Conservation (phyloP, 2,113 vertebrate genomes). For the Donacobius atricapilla region DNA sequence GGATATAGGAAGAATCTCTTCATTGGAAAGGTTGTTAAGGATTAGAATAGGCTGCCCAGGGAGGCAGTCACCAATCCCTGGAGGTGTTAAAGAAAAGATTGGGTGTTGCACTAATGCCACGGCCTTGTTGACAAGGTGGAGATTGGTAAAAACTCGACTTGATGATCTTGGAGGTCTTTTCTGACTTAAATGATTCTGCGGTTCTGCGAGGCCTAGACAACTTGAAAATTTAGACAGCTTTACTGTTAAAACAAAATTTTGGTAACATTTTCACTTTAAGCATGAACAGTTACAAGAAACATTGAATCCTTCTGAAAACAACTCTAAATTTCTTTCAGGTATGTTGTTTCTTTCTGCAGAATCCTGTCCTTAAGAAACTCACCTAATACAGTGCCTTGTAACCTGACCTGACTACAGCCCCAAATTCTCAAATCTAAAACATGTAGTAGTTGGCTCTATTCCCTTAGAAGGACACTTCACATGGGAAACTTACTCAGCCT, state of each 20-base stretch:
- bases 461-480: background rate
- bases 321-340: background rate
- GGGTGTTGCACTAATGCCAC: background rate
- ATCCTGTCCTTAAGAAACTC: background rate
- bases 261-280: background rate
- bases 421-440: background rate
- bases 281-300: background rate
- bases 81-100: background rate
- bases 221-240: background rate
- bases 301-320: background rate
- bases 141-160: background rate
- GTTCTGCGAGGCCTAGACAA: background rate
- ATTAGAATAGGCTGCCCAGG: background rate
- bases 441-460: background rate
- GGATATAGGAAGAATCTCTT: background rate
- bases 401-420: background rate
- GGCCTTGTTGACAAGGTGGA: background rate
- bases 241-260: background rate
- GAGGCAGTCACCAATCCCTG: background rate
- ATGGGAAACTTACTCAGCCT: background rate
- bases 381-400: background rate
- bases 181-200: background rate
- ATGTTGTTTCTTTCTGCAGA: background rate
- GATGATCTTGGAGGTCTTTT: background rate
- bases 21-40: background rate